Base-by-base conservation (phyloP, 2,797 vertebrate genomes). In the Octomys mimax region DNA sequence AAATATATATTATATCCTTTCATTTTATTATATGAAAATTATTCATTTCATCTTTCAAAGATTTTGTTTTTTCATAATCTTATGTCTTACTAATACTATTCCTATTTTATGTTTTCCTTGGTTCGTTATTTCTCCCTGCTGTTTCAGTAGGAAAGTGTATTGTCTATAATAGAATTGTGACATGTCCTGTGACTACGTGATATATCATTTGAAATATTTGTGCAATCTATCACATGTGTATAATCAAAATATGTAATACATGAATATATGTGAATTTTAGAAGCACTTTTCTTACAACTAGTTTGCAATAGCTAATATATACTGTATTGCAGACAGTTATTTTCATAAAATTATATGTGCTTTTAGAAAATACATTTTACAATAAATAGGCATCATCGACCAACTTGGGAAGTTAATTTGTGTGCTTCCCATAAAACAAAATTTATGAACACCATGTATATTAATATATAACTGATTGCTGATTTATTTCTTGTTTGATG, bases 221-320 rank as follows among this genome's bases (percentile, higher is more conserved):
- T 14, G 24, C 19, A 85, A 46, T 68, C 42, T 13, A 49, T 84
- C 19, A 46, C 26, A 62, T 19, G 16, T 22, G 21, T 16, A 61
- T 52, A 92, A 80, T 93, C n/a, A 84, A 91, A 93, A 71, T 66
- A 88, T 80, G 26, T 62, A 49, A n/a, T 42, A 68, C 88, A 88
- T 57, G 64, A 87, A 77, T 64, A 64, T 68, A 84, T 46, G 46
- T 16, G 18, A 18, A 39, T 24, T 92, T 92, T 95, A 84, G 71
- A 88, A 95, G 54, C 1, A 5, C 14, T 31, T 87, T 78, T 39
- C 42, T 92, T 26, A 79, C 59, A 75, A 75, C n/a, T 92, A 49
- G 24, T 22, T 21, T 14, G 36, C 62, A 91, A 82, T 57, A 85
- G 4, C 16, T 80, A 75, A 68, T 92, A 61, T 77, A 64, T 33